Evolutionary conservation across 2,888 invertebrate species (phyloP), one percentile per base, ranked within the genome.

Genomic region (Enchytraeus crypticus): DNA sequence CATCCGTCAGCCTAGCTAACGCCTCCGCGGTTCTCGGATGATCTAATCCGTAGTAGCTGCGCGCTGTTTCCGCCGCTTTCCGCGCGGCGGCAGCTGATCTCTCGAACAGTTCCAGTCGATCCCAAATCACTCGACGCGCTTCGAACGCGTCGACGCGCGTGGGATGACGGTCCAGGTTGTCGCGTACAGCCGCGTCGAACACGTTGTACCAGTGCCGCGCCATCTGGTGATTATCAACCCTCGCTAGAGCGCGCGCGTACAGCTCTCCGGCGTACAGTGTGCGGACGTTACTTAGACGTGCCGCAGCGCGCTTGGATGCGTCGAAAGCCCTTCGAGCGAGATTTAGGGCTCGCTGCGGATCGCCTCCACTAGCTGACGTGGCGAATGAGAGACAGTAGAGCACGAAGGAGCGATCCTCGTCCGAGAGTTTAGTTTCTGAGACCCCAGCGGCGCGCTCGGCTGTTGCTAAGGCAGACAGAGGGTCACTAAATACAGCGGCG

Each of bases 151-250:
- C 46, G 29, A 66, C 26, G 34, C 63, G 49, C 47, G 51, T 21
- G 14, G 66, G 65, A 46, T 66, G 66, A 4, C 23, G 26, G 33
- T 64, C 65, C n/a, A 66, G 47, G n/a, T 51, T 26, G 30, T 66
- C 65, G 5, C 33, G 29, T 8, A 57, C 56, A 14, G 62, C 51
- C 18, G 63, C 57, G 56, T 67, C 67, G 11, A 64, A 59, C 27
- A 67, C 29, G 57, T 67, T 67, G 63, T 62, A 67, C 60, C 56
- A 60, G 51, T 67, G 64, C 3, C 66, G 51, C 11, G 67, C 64
- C 47, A 54, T 64, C 57, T 66, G 67, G 53, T 57, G 61, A 32
- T 57, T 51, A 26, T 54, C 63, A 21, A 33, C 51, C n/a, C 54
- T 32, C n/a, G 57, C 60, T 60, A 68, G 43, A 54, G 67, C 59